Base-by-base conservation (phyloP, 2,797 vertebrate genomes). In the Pyrocephalus nanus region DNA sequence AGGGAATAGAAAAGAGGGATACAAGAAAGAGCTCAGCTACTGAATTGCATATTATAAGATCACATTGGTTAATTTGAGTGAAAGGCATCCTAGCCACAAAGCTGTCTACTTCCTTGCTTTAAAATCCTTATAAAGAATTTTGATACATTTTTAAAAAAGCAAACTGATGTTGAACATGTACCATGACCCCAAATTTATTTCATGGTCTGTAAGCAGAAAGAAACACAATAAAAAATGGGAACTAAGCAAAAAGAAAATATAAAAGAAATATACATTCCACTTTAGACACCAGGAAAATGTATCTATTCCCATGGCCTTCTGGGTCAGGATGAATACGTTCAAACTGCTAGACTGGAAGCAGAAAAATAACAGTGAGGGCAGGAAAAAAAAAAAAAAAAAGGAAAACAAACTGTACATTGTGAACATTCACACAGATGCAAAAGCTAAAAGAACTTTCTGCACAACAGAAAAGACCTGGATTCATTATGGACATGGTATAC, bases 381-480 rank as follows among this genome's bases (percentile, higher is more conserved):
- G 30, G 18, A 11, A 12, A 43, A 76, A 48, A 47, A 57, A 38
- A n/a, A n/a, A 60, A 66, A 18, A 69, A 29, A 8, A 32, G 15
- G 34, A 11, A 61, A 47, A 50, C 15, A 43, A 83, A 62, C 34
- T 62, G 10, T 30, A 79, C 8, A 76, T 50, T 21, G 27, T 42
- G 58, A 92, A 76, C 48, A 57, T 51, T 67, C 36, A 64, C 62
- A 66, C 2, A 62, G 30, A 47, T 1, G 1, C 5, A 11, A 65
- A 73, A 64, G 8, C 66, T 78, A 90, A 85, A 29, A 75, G 48
- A 53, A 86, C 43, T 51, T 86, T 91, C 42, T 58, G 45, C 73
- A 79, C 91, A 95, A 90, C 42, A 62, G 75, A 75, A 82, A 80
- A 92, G 74, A 51, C 25, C 9, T 67, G 54, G 76, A 94, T 84